Base-by-base conservation (phyloP, 2,797 vertebrate genomes). In the Acipenser ruthenus region DNA sequence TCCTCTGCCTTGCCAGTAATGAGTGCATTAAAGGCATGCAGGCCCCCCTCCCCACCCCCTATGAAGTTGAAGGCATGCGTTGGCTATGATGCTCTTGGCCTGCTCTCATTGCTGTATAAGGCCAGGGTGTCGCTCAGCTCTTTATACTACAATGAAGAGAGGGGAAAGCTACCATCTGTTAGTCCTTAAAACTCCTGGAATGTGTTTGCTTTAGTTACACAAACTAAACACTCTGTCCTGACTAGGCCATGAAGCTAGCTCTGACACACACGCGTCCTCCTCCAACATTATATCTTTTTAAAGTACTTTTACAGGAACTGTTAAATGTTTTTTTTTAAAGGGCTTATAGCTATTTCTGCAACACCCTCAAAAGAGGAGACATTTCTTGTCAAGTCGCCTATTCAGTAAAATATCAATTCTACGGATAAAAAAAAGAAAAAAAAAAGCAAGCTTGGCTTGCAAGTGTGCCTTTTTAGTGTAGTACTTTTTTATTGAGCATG, bases 141-240 rank as follows among this genome's bases (percentile, higher is more conserved):
- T 37, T 37, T 37, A 37, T 37, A 37, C 37, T 37, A 37, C 37
- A 37, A 5, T 37, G 37, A 37, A 56, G 65, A 56, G 67, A 70
- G 73, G 82, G 69, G 75, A 67, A 75, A 76, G 74, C 81, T 81
- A 76, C 84, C 89, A 89, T 92, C 89, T 93, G 90, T 86, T 89
- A 89, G 83, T 87, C 86, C 84, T 91, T 91, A 90, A 89, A 90
- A 89, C 86, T 84, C 78, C 83, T 91, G 90, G 90, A 91, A 92
- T 91, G 88, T 87, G 86, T 91, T 87, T 91, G 88, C 89, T 91
- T 90, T 90, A 90, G 89, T 90, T 87, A 84, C 89, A 82, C 85
- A 88, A 90, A 87, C 85, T 83, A 91, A 92, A 89, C 91, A 90
- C 87, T 79, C 73, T 64, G 73, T 82, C 80, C 80, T 78, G 77